phyloP scores from a whole-genome alignment of 2,113 vertebrate species.

The Nanger granti region DNA sequence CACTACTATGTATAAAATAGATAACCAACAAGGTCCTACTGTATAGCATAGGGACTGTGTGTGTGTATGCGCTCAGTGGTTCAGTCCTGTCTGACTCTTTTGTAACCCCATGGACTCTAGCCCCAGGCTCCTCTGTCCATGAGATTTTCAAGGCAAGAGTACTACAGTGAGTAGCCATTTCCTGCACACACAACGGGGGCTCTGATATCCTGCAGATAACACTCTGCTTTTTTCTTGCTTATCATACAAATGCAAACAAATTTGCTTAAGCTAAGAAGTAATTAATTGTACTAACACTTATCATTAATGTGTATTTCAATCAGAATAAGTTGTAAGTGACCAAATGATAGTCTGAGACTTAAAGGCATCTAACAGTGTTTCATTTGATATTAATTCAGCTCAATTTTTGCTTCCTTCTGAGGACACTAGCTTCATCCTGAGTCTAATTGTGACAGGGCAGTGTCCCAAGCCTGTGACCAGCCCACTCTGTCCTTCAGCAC shows the following conservation, averaged over 20 bases:
- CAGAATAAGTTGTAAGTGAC: neutral
- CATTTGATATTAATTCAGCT: neutral
- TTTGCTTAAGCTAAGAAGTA: conserved; percentile 11
- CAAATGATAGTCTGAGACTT: neutral
- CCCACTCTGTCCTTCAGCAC: neutral
- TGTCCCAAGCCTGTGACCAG: neutral
- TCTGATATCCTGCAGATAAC: neutral
- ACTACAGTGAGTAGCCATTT: neutral
- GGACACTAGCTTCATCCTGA: neutral
- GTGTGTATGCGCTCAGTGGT: neutral
- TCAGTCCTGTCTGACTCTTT: neutral
- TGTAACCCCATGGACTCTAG: neutral
- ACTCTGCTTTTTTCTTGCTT: neutral
- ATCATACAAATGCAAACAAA: neutral
- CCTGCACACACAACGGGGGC: neutral
- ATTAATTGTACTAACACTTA: neutral
- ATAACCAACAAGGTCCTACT: neutral
- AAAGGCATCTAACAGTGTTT: neutral
- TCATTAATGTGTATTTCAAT: neutral
- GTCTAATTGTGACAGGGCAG: neutral
- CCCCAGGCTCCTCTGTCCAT: neutral
- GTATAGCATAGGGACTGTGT: neutral
- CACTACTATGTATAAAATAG: neutral
- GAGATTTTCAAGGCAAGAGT: neutral
- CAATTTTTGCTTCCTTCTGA: neutral